Percentiles rank a stretch among this genome's conserved stretches.
These are phyloP conservation scores for Enteromius afrohamiltoni DNA, from an alignment of 2,797 vertebrate species.

Conservation along the genomic window DNA sequence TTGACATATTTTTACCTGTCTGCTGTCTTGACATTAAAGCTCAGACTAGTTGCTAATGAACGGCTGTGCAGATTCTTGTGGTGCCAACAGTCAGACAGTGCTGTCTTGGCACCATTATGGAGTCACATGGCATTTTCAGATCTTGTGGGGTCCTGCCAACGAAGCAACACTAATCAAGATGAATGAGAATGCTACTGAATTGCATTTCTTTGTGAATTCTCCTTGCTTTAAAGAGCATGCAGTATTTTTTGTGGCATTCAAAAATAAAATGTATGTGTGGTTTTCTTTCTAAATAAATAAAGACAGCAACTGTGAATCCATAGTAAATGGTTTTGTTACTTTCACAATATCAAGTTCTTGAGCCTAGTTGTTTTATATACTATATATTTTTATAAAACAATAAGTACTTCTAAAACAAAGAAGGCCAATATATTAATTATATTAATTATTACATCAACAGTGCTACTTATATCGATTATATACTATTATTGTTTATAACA, in stretches of 20 bases:
- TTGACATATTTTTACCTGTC: neutral
- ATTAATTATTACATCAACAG: neutral
- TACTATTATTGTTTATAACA: neutral
- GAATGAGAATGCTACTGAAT: neutral
- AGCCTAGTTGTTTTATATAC: neutral
- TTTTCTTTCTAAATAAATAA: neutral
- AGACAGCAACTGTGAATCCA: neutral
- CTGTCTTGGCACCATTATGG: neutral
- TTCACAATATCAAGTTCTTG: neutral
- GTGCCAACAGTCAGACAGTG: conserved; percentile 3
- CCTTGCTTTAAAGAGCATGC: neutral
- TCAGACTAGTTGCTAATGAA: conserved; percentile 5
- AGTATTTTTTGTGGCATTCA: neutral
- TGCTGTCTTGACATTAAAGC: neutral
- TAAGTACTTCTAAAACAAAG: neutral
- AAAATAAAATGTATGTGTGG: neutral
- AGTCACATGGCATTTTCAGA: neutral
- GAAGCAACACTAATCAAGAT: conserved; percentile 11
- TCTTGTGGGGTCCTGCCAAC: neutral
- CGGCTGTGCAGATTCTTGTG: neutral
- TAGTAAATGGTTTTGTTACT: neutral
- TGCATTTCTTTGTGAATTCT: neutral
- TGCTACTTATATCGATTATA: neutral
- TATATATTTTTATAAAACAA: neutral
- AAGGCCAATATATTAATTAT: neutral